Evolutionary conservation across 2,113 vertebrate genomes (phyloP).

Genomic region (Phylloscopus trochiloides): DNA sequence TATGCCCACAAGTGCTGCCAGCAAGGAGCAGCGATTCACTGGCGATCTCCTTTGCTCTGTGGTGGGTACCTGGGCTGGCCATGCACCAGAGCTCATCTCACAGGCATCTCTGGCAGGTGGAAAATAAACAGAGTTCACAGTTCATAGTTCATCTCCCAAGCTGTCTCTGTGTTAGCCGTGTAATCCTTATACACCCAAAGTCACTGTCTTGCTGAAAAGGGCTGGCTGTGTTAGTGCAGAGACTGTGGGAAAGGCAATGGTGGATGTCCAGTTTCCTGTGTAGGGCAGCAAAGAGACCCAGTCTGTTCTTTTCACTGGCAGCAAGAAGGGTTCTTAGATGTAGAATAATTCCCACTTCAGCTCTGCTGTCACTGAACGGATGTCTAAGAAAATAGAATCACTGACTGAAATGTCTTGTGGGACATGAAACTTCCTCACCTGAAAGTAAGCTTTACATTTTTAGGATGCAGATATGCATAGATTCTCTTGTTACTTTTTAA

Average conservation of each 20-base stretch:
- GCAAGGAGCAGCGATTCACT: conserved; percentile 86
- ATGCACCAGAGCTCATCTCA: rapidly evolving
- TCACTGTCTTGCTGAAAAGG: neutral
- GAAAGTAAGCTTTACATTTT: neutral
- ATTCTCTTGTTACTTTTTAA: neutral
- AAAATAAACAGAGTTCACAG: neutral
- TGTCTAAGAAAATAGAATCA: neutral
- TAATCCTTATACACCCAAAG: neutral
- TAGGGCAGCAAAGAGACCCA: neutral
- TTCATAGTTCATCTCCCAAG: neutral
- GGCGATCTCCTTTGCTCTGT: conserved; percentile 88
- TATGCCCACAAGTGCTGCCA: conserved; percentile 97
- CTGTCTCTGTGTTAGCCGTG: neutral
- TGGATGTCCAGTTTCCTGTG: neutral
- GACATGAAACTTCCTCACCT: neutral
- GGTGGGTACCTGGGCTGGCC: conserved; percentile 75
- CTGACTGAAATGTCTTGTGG: neutral
- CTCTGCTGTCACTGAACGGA: neutral
- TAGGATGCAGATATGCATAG: neutral
- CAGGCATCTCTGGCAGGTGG: neutral
- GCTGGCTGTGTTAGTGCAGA: neutral
- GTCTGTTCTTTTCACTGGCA: neutral
- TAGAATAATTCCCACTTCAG: neutral
- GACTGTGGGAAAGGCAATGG: neutral
- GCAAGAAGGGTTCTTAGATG: neutral